Percentiles rank a stretch among this genome's conserved stretches.
phyloP scores from a whole-genome alignment of 2,888 invertebrate species.

The Eupithecia inturbata region DNA sequence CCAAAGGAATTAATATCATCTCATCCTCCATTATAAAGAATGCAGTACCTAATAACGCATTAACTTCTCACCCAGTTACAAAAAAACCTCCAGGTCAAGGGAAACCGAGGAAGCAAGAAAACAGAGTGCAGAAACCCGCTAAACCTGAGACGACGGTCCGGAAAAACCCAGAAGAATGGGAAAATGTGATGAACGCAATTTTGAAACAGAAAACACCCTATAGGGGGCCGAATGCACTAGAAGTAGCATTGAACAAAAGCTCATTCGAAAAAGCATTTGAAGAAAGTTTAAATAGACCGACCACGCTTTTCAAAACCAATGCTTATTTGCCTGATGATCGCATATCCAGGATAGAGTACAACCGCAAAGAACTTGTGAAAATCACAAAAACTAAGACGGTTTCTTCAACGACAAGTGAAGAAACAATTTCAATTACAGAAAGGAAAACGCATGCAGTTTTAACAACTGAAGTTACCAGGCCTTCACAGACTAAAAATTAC shows the following conservation, averaged over 20 bases:
- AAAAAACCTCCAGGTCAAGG: slow-evolving; percentile 23
- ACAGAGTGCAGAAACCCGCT: slow-evolving; percentile 27
- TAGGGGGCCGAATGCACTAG: slow-evolving; percentile 68
- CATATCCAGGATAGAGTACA: slow-evolving; percentile 16
- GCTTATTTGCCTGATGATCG: background rate
- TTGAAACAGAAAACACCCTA: slow-evolving; percentile 71
- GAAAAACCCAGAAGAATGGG: slow-evolving; percentile 60
- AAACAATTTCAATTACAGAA: slow-evolving; percentile 16
- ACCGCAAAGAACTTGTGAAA: slow-evolving; percentile 18
- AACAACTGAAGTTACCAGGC: slow-evolving; percentile 10
- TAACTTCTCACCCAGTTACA: slow-evolving; percentile 16
- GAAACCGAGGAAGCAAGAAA: slow-evolving; percentile 31
- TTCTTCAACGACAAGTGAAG: slow-evolving; percentile 11
- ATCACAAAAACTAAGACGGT: slow-evolving; percentile 13
- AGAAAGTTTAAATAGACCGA: slow-evolving; percentile 47
- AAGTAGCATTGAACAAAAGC: slow-evolving; percentile 64
- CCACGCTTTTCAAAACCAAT: slow-evolving; percentile 36
- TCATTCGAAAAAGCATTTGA: slow-evolving; percentile 50
- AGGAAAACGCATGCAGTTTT: slow-evolving; percentile 11
- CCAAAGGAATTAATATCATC: slow-evolving; percentile 35
- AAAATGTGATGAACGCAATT: slow-evolving; percentile 69
- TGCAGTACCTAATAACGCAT: slow-evolving; percentile 15
- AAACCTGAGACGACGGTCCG: slow-evolving; percentile 22
- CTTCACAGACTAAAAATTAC: slow-evolving; percentile 19
- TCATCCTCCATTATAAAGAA: slow-evolving; percentile 38